A percentile compares a stretch with the other conserved stretches of the same genome.
These are phyloP conservation scores for Apis mellifera DNA, from an alignment of 1,140 invertebrate species.

Conservation along the genomic window DNA sequence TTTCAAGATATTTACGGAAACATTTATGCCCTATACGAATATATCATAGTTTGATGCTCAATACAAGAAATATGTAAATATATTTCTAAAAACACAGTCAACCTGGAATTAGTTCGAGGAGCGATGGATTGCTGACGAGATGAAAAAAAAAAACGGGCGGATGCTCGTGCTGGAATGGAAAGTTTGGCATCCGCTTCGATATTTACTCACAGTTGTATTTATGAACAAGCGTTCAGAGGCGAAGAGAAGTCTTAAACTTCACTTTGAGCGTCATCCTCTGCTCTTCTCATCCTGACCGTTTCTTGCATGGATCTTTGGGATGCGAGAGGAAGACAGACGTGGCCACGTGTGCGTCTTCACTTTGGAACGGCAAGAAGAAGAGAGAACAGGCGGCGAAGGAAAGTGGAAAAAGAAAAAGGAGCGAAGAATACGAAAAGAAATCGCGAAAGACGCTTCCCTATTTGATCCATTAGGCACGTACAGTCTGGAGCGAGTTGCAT, in stretches of 20 bases:
- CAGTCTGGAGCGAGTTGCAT: background rate
- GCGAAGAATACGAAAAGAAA: background rate
- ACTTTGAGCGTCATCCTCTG: no score
- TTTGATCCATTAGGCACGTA: slow-evolving; percentile 38
- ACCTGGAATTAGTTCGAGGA: background rate
- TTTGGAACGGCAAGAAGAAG: background rate
- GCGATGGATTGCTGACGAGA: no score
- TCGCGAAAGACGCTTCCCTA: slow-evolving; percentile 17
- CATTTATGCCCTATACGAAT: no score
- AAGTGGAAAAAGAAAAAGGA: background rate
- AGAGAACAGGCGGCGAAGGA: background rate
- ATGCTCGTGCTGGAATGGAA: background rate
- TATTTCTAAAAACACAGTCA: background rate
- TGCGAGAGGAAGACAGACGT: background rate
- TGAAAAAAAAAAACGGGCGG: background rate
- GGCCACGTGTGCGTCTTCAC: background rate
- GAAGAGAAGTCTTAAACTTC: background rate
- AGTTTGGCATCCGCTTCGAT: slow-evolving; percentile 1
- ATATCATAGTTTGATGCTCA: background rate
- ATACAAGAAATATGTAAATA: background rate
- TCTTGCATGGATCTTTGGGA: slow-evolving; percentile 9
- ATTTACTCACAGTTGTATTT: slow-evolving; percentile 23
- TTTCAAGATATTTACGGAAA: background rate
- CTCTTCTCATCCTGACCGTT: background rate
- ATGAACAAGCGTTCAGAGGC: background rate